Conservation (phyloP, 2,888 invertebrate genomes). For the Dasysyrphus albostriatus region DNA sequence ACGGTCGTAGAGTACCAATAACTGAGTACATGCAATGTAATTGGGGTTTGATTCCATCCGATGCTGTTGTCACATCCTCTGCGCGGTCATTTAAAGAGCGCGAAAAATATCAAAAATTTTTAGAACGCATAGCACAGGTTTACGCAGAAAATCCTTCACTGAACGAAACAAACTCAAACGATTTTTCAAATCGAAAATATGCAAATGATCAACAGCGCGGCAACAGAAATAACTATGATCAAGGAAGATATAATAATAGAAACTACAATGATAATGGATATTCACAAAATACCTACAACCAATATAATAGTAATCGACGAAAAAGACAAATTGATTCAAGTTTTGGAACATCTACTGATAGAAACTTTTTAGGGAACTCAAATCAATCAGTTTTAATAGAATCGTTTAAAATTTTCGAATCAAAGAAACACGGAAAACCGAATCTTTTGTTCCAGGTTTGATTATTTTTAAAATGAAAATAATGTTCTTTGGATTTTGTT, state of each 20-base stretch:
- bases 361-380: constrained; percentile 77
- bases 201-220: constrained; percentile 76
- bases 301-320: constrained; percentile 77
- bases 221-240: constrained; percentile 69
- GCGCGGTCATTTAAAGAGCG: constrained; percentile 85
- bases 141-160: constrained; percentile 82
- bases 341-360: constrained; percentile 79
- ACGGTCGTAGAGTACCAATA: constrained; percentile 89
- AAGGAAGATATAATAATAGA: constrained; percentile 69
- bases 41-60: constrained; percentile 94
- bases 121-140: constrained; percentile 86
- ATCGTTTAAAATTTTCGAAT: constrained; percentile 90
- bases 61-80: constrained; percentile 94
- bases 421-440: constrained; percentile 87
- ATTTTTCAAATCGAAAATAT: constrained; percentile 77
- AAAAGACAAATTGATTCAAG: constrained; percentile 81
- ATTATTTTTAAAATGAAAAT: constrained; percentile 27
- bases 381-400: constrained; percentile 84
- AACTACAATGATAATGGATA: constrained; percentile 75
- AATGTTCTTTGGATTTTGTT: constrained; percentile 11
- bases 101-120: constrained; percentile 87
- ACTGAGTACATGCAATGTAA: constrained; percentile 90
- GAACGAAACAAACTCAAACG: constrained; percentile 77
- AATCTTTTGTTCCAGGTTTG: constrained; percentile 92
- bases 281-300: constrained; percentile 77